Evolutionary conservation across 2,113 vertebrate species (phyloP), one percentile per base, ranked within the genome.

Genomic region (Cebus imitator): DNA sequence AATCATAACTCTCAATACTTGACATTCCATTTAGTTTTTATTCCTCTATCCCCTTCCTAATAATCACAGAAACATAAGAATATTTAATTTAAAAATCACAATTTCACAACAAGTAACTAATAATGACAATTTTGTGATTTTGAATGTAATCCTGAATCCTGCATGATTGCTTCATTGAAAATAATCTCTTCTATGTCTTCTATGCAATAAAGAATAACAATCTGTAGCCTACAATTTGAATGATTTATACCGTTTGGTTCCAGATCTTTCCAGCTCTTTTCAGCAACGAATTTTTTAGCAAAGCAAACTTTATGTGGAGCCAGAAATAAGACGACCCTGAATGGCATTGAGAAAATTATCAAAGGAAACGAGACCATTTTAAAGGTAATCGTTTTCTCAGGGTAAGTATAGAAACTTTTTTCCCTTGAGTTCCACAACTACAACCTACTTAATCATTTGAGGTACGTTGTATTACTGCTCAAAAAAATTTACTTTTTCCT

Each of bases 11-110:
- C 18, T 92, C 30, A 75, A 40, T 23, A 20, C 45, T 48, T 92
- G 30, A 92, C 37, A 92, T 87, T 79, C 23, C 87, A n/a, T 70
- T 92, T 58, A 30, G 35, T 58, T 85, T 90, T 55, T 61, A 66
- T 81, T 88, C 45, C 10, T 7, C 32, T 89, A 64, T 58, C 21
- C 32, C 30, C 17, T 94, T 78, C 57, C 27, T 88, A 70, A 37
- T 81, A 48, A 78, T 58, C 57, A 91, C 17, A 72, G 20, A 61
- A 87, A 88, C 7, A 2, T 81, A 87, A 92, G 95, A 21, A 61
- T 91, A 52, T 94, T 91, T 91, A 64, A 95, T 68, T 76, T 48
- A 72, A 95, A 96, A 97, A 6, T 89, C 40, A 86, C 64, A 93
- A 72, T 85, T 73, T 84, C 70, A 80, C 58, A 79, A 43, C 7